These are phyloP conservation scores for Andricus quercusramuli DNA, from an alignment of 2,888 invertebrate genomes.

Conservation along the genomic window DNA sequence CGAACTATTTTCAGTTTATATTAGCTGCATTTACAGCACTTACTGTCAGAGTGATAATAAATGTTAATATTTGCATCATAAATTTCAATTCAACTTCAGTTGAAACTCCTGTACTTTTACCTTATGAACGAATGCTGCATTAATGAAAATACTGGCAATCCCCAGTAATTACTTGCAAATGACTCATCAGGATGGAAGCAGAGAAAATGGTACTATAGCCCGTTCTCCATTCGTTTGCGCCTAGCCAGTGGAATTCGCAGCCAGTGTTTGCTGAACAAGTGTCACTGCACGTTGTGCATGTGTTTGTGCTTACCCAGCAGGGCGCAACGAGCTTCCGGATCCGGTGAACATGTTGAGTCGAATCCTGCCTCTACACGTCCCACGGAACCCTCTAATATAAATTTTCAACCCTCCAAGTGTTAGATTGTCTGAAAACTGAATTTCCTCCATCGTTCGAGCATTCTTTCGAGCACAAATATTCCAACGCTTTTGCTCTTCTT, in stretches of 20 bases:
- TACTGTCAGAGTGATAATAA: neutral
- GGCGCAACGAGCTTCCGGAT: constrained; percentile 56
- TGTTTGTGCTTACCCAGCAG: constrained; percentile 56
- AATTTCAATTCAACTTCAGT: neutral
- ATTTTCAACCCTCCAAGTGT: constrained; percentile 36
- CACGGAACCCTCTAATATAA: constrained; percentile 34
- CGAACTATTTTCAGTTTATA: neutral
- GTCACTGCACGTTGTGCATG: constrained; percentile 53
- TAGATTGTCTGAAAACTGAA: constrained; percentile 34
- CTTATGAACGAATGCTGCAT: constrained; percentile 44
- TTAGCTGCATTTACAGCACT: neutral
- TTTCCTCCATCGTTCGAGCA: neutral
- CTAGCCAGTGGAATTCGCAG: constrained; percentile 51
- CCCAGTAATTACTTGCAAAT: constrained; percentile 53
- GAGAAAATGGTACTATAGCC: constrained; percentile 42
- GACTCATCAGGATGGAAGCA: constrained; percentile 53
- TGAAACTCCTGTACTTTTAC: neutral
- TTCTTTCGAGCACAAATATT: neutral
- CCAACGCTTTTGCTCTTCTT: neutral
- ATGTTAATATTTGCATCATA: neutral
- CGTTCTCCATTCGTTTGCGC: constrained; percentile 53
- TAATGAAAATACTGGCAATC: constrained; percentile 50
- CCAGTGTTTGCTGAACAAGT: constrained; percentile 57
- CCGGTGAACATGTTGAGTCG: constrained; percentile 46
- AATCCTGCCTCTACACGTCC: constrained; percentile 11